Base-by-base conservation (phyloP, 2,113 vertebrate genomes). In the Ptychochromis oligacanthus region DNA sequence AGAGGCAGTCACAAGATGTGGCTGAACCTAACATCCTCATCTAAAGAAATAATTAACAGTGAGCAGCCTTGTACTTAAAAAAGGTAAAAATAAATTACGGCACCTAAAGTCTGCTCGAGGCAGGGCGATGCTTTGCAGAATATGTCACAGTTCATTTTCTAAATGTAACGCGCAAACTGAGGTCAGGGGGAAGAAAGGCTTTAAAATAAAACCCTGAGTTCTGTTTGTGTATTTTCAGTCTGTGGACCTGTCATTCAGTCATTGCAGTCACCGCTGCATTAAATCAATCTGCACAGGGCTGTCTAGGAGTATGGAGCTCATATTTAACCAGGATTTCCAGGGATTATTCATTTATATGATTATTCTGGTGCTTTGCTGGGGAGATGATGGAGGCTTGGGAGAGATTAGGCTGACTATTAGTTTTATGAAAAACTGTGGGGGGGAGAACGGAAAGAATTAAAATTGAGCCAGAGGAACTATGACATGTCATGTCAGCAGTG, bases 281-380 rank as follows among this genome's bases (percentile, higher is more conserved):
- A 78, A 85, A 84, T 81, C 84, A 86, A 43, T 79, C 86, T 81
- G 36, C 84, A 38, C 46, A 62, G 55, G 75, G 77, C 86, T 81
- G 75, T 90, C 88, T 75, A 90, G 87, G 85, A 92, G 75, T 56
- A n/a, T 24, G 34, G 28, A 38, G 80, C 88, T 90, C 83, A 81
- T 89, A 80, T 92, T 93, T 88, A 90, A 90, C 77, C 62, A 84
- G 93, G 92, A 93, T 94, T 94, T 93, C 70, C 85, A 85, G 75
- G 92, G 93, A 94, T 95, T 94, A 94, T 82, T 88, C 74, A 88
- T 91, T 92, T 89, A 93, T 91, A 89, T 93, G 87, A 94, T 94
- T 93, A 94, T 93, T 88, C 89, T 84, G 60, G 56, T 87, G 81
- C 79, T 87, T 49, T 82, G 82, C 77, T 31, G 56, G 54, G 61